These are phyloP conservation scores for Eilema depressum DNA, from an alignment of 2,888 invertebrate species.

Conservation along the genomic window DNA sequence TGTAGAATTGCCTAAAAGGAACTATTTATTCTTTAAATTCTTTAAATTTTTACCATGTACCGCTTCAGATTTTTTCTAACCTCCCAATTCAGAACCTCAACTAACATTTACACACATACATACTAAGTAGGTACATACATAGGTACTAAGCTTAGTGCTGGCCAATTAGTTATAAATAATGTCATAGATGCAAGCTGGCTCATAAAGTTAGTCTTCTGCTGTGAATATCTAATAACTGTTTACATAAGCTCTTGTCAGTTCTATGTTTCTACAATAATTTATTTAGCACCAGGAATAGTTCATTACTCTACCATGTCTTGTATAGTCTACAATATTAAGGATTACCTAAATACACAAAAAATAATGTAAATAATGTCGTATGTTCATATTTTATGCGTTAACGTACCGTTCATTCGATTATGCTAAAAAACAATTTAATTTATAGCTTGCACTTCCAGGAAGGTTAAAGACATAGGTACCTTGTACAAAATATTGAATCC, in stretches of 20 bases:
- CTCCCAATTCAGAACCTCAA: background rate
- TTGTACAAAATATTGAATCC: too few species aligned
- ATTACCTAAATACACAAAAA: background rate
- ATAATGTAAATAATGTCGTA: too few species aligned
- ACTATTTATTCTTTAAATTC: background rate
- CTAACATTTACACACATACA: background rate
- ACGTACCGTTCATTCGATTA: too few species aligned
- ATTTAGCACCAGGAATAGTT: background rate
- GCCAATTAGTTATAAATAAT: conserved; percentile 44
- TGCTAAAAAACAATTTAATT: too few species aligned
- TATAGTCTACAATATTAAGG: background rate
- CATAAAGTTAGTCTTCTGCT: conserved; percentile 51
- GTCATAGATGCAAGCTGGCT: conserved; percentile 37
- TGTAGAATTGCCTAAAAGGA: background rate
- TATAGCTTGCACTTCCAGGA: too few species aligned
- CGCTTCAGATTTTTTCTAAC: background rate
- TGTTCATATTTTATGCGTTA: too few species aligned
- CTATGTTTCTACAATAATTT: background rate
- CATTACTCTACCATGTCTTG: background rate
- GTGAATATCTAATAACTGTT: conserved; percentile 58
- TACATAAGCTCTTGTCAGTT: conserved; percentile 28
- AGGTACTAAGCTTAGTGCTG: conserved; percentile 25
- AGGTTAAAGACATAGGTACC: too few species aligned
- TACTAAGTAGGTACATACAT: background rate
- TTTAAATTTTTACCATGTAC: too few species aligned